These are phyloP conservation scores for Lochmaea crataegi DNA, from an alignment of 2,888 invertebrate species.

Conservation along the genomic window DNA sequence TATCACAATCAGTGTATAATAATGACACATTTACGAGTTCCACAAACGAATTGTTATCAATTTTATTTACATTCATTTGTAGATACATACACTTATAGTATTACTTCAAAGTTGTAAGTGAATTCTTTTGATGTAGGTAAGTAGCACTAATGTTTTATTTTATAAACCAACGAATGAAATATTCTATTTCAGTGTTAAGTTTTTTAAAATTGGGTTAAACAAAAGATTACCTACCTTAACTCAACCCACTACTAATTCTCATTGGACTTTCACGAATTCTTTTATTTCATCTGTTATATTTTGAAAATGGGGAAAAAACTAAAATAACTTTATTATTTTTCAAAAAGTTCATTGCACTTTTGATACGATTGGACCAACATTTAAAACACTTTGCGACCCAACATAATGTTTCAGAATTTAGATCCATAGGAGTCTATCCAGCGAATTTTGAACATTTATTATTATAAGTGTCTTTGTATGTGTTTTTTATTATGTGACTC, in stretches of 20 bases:
- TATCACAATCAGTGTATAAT: not conserved
- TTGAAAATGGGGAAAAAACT: no score
- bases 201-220: not conserved
- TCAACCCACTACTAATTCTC: not conserved
- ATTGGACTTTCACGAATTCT: no score
- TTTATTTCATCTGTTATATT: no score
- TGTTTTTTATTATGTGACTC: no score
- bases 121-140: not conserved
- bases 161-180: not conserved
- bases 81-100: not conserved
- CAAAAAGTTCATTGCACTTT: no score
- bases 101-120: not conserved
- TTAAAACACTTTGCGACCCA: no score
- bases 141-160: not conserved
- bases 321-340: no score
- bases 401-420: no score
- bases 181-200: not conserved
- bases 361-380: no score
- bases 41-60: slow-evolving; percentile 5
- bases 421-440: no score
- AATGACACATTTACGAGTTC: slow-evolving; percentile 2
- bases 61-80: slow-evolving; percentile 8
- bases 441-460: no score
- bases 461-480: no score
- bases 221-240: not conserved